A percentile compares a stretch with the other conserved stretches of the same genome.
These are phyloP conservation scores for Sarcophilus harrisii DNA, from an alignment of 2,797 vertebrate species.

Conservation along the genomic window DNA sequence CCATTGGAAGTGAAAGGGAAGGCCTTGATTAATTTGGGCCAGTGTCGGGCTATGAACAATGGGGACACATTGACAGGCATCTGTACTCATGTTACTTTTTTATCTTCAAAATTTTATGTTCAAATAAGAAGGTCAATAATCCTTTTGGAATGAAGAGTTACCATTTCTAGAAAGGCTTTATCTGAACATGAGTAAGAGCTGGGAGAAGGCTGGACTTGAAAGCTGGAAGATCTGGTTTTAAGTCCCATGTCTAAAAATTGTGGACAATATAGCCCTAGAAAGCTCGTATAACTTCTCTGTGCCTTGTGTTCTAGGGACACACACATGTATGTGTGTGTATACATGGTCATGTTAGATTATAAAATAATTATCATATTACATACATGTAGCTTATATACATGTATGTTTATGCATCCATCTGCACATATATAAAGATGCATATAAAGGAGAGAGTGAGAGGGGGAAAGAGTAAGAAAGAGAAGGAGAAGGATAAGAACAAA, in stretches of 20 bases:
- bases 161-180: not conserved
- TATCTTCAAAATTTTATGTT: conserved; percentile 45
- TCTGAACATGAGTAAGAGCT: not conserved
- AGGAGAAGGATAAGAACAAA: too few relatives aligned
- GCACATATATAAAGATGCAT: not conserved
- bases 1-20: not conserved
- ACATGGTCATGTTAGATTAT: not conserved
- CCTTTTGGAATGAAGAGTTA: not conserved
- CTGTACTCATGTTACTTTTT: not conserved
- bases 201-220: not conserved
- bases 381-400: not conserved
- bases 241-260: not conserved
- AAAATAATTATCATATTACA: not conserved
- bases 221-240: not conserved
- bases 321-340: not conserved
- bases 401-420: not conserved
- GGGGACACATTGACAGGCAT: not conserved
- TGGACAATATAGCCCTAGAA: not conserved
- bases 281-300: not conserved
- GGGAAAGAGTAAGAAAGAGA: not conserved
- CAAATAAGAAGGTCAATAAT: conserved; percentile 25
- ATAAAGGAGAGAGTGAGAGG: too few relatives aligned
- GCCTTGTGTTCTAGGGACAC: not conserved
- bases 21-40: not conserved
- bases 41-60: not conserved